A percentile compares a stretch with the other conserved stretches of the same genome.
These are phyloP conservation scores for Allophyes oxyacanthae DNA, from an alignment of 2,888 invertebrate species.

Conservation along the genomic window DNA sequence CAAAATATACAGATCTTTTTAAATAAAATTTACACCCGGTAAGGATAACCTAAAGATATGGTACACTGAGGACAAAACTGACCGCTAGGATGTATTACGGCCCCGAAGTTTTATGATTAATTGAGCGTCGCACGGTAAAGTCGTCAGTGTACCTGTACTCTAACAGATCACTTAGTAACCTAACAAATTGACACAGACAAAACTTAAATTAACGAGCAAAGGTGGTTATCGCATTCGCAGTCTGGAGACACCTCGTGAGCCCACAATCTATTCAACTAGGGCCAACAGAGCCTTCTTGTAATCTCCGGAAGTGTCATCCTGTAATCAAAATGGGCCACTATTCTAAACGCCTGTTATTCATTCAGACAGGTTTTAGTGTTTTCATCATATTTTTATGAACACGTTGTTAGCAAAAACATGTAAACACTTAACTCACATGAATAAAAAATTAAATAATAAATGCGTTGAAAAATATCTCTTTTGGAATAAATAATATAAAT, in stretches of 20 bases:
- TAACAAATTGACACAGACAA: slow-evolving; percentile 81
- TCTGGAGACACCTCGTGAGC: slow-evolving; percentile 64
- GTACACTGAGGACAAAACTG: slow-evolving; percentile 64
- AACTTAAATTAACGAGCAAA: slow-evolving; percentile 76
- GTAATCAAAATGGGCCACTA: slow-evolving; percentile 87
- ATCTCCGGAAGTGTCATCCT: slow-evolving; percentile 98
- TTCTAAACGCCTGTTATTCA: slow-evolving; percentile 69
- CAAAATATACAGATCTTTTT: slow-evolving; percentile 88
- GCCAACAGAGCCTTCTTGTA: slow-evolving; percentile 97
- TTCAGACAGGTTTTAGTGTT: slow-evolving; percentile 42
- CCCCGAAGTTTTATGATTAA: slow-evolving; percentile 11
- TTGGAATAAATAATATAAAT: slow-evolving; percentile 53
- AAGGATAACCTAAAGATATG: slow-evolving; percentile 61
- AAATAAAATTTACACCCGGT: slow-evolving; percentile 74
- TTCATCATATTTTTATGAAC: slow-evolving; percentile 31
- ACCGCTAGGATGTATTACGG: slow-evolving; percentile 27
- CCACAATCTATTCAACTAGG: slow-evolving; percentile 91
- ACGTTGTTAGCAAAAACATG: slow-evolving; percentile 54
- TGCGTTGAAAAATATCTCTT: slow-evolving; percentile 22
- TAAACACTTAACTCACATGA: slow-evolving; percentile 38
- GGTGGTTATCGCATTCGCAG: slow-evolving; percentile 71
- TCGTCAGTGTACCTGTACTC: slow-evolving; percentile 55
- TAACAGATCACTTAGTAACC: slow-evolving; percentile 68
- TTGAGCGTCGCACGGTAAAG: slow-evolving; percentile 36
- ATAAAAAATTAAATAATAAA: slow-evolving; percentile 27